Evolutionary conservation across 2,797 vertebrate species (phyloP).

Genomic region (Cossypha polioptera): DNA sequence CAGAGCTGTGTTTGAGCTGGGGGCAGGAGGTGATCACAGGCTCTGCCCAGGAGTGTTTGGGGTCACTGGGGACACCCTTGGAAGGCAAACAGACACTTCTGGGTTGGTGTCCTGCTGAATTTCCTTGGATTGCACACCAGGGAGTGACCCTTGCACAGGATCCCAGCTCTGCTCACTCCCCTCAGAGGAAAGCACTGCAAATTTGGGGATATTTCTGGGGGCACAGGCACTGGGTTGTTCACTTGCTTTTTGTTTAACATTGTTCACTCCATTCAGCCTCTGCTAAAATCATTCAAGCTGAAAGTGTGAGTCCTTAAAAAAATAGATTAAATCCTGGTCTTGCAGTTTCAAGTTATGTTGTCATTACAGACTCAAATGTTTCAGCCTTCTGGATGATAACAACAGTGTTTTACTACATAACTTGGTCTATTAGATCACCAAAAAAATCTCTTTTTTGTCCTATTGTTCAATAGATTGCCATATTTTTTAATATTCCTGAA

Average conservation of each 20-base stretch:
- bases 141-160: neutral
- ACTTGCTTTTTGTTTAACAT: neutral
- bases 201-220: neutral
- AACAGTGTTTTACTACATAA: neutral
- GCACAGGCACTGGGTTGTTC: neutral
- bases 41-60: neutral
- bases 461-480: neutral
- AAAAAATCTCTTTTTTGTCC: neutral
- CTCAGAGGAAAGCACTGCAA: neutral
- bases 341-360: neutral
- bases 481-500: neutral
- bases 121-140: neutral
- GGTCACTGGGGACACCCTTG: neutral
- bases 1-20: neutral
- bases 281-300: neutral
- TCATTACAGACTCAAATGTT: neutral
- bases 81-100: neutral
- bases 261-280: neutral
- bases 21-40: neutral
- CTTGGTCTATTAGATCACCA: neutral
- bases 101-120: neutral
- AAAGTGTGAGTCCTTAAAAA: neutral
- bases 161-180: neutral
- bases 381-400: neutral
- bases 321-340: fast-evolving